Evolutionary conservation across 2,113 vertebrate species (phyloP).

Genomic region (Herpailurus yagouaroundi): DNA sequence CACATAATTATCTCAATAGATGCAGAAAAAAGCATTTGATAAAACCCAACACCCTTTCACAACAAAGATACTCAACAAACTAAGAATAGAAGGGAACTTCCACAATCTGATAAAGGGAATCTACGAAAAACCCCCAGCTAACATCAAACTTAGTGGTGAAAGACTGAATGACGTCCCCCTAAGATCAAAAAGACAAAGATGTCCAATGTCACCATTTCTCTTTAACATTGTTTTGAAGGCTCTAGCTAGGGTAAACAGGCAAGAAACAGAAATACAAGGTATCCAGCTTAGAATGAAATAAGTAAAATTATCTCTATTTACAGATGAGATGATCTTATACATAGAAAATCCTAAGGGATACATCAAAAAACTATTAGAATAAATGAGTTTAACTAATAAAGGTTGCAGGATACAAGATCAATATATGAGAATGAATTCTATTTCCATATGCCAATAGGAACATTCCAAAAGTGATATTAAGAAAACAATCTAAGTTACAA

Average conservation of each 20-base stretch:
- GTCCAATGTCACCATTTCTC: background rate
- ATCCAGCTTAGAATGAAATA: background rate
- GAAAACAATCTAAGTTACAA: background rate
- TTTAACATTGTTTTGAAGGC: background rate
- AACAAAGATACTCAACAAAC: background rate
- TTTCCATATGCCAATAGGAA: background rate
- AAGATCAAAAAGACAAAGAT: conserved; percentile 17
- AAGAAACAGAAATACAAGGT: background rate
- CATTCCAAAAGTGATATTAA: background rate
- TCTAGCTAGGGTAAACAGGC: background rate
- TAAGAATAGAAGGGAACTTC: background rate
- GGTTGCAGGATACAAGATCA: background rate
- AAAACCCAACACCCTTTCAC: background rate
- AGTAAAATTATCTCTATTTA: background rate
- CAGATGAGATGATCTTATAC: background rate
- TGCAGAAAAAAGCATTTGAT: background rate
- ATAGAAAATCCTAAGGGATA: background rate
- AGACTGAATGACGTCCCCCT: background rate
- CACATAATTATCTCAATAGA: background rate
- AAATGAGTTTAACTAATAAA: background rate
- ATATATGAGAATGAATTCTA: background rate
- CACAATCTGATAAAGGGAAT: background rate
- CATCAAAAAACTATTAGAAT: background rate
- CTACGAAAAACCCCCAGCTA: background rate
- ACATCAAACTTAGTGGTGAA: background rate